Conservation (phyloP, 2,888 invertebrate species). For the Drepana falcataria region DNA sequence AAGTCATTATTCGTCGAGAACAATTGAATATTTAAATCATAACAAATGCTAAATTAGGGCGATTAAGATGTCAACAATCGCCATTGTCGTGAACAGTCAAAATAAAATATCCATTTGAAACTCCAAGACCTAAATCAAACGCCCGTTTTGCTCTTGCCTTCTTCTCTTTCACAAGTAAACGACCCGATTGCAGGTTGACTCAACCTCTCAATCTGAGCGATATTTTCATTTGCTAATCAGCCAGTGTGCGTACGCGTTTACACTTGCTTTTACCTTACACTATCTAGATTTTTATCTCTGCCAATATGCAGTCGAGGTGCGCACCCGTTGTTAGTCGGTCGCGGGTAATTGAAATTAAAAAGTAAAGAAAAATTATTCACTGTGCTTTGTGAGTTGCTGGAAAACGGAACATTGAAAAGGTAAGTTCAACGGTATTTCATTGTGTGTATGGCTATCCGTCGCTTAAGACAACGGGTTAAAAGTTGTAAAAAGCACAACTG, state of each 20-base stretch:
- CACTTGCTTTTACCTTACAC: conserved; percentile 57
- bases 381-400: conserved; percentile 27
- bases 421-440: neutral
- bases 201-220: neutral
- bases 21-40: neutral
- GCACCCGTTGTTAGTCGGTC: conserved; percentile 51
- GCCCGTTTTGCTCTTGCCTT: neutral
- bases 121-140: neutral
- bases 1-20: neutral
- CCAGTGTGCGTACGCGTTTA: conserved; percentile 37
- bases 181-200: neutral
- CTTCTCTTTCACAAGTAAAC: neutral
- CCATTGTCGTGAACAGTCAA: neutral
- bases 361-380: conserved; percentile 4
- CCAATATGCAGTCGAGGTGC: conserved; percentile 51
- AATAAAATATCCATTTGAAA: neutral
- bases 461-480: too few species aligned
- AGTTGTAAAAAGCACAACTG: too few species aligned
- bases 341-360: conserved; percentile 16
- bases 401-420: neutral
- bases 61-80: neutral
- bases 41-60: neutral
- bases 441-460: neutral
- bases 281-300: conserved; percentile 71
- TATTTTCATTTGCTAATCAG: conserved; percentile 19